Evolutionary conservation across 92 coral and sea anemone species (phyloP).

Genomic region (Epizoanthus illoricatus): DNA sequence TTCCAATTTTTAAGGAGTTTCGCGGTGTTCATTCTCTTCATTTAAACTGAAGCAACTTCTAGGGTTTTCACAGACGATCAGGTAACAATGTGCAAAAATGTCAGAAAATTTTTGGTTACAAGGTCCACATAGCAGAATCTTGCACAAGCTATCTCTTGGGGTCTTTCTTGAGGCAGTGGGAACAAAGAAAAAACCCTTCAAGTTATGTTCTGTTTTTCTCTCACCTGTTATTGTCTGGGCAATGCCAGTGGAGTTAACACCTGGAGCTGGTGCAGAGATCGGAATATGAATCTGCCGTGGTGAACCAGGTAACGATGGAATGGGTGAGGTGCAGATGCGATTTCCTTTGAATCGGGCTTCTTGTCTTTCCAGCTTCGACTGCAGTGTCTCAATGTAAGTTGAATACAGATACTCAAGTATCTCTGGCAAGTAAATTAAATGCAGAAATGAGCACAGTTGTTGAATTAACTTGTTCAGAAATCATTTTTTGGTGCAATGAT

Average conservation of each 20-base stretch:
- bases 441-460: neutral
- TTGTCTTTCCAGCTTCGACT: constrained; percentile 79
- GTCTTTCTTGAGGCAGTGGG: neutral
- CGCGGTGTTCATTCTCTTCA: no score
- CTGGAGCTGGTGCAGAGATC: constrained; percentile 34
- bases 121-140: no score
- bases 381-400: constrained; percentile 75
- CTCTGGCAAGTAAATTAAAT: constrained; percentile 15
- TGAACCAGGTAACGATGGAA: constrained; percentile 46
- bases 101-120: no score
- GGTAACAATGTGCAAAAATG: no score
- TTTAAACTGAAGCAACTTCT: no score
- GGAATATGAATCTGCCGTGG: constrained; percentile 48
- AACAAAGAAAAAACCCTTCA: neutral
- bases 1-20: no score
- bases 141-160: no score
- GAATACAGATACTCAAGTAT: constrained; percentile 52
- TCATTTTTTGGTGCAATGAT: no score
- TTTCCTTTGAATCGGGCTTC: constrained; percentile 77
- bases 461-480: neutral
- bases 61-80: no score
- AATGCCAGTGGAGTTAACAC: constrained; percentile 48
- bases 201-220: no score
- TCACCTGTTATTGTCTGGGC: constrained; percentile 88
- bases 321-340: constrained; percentile 38